These are phyloP conservation scores for Brachyalestes nurse DNA, from an alignment of 2,797 vertebrate species.

Conservation along the genomic window DNA sequence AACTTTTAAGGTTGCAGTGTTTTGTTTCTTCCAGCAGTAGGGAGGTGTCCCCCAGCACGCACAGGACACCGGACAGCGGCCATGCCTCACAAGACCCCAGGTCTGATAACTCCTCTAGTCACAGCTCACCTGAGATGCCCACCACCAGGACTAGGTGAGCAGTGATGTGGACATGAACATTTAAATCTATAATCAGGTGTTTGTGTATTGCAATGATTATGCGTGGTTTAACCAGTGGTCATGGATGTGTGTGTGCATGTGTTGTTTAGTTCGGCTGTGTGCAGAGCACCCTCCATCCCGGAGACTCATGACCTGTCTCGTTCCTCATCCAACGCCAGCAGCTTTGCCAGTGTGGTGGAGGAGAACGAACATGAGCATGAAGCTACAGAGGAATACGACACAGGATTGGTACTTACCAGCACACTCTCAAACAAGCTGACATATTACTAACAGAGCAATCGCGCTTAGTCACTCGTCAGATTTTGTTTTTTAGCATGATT, in stretches of 20 bases:
- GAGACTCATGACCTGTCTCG: conserved; percentile 88
- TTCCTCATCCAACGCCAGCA: conserved; percentile 95
- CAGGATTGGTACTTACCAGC: conserved; percentile 78
- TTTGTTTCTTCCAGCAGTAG: conserved; percentile 66
- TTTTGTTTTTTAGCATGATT: not conserved
- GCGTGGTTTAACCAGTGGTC: not conserved
- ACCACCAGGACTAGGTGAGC: conserved; percentile 86
- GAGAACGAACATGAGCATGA: conserved; percentile 85
- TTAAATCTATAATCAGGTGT: not conserved
- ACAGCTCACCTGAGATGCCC: conserved; percentile 93
- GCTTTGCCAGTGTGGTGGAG: conserved; percentile 92
- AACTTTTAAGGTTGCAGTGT: not conserved
- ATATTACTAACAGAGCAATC: not conserved
- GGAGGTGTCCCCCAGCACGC: conserved; percentile 84
- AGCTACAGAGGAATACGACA: conserved; percentile 84
- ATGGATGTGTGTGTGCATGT: conserved; percentile 4
- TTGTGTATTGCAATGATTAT: not conserved
- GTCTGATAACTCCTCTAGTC: conserved; percentile 88
- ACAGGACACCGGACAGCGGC: conserved; percentile 87
- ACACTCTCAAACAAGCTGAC: not conserved
- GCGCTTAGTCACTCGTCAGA: not conserved
- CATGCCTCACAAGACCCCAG: conserved; percentile 86
- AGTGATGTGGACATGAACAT: not conserved
- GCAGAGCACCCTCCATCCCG: conserved; percentile 79
- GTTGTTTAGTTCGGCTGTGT: conserved; percentile 65